Evolutionary conservation across 2,888 invertebrate species (phyloP), one percentile per base, ranked within the genome.

Genomic region (Villa cingulata): DNA sequence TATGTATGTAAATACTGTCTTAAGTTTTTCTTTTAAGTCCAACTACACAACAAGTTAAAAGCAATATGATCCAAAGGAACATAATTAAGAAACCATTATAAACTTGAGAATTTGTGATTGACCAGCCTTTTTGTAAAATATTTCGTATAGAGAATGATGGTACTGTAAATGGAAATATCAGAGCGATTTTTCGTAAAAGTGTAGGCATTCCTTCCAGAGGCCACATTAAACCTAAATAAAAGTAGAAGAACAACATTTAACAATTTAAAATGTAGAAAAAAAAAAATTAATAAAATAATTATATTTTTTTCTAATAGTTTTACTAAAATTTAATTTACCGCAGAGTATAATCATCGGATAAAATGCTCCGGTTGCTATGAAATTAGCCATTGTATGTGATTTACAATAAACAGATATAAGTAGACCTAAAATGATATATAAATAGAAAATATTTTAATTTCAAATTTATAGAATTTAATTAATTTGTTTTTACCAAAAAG

Each of bases 291-390:
- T n/a, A n/a, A n/a, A n/a, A n/a, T n/a, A n/a, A n/a, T n/a, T n/a
- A n/a, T n/a, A n/a, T n/a, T n/a, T n/a, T n/a, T n/a, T n/a, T n/a
- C n/a, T n/a, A n/a, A n/a, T n/a, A n/a, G n/a, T n/a, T n/a, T n/a
- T n/a, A n/a, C n/a, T n/a, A n/a, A n/a, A n/a, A n/a, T n/a, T 23
- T 4, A 23, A 27, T 17, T 17, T 66, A 89, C 91, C 91, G 63
- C 88, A 86, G 7, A 90, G 70, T 52, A 94, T 71, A 53, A 92
- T 78, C 74, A 89, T 82, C 0, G 92, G 91, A 62, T 91, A 92
- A 62, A 92, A 91, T 53, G 85, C 86, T 15, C 92, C 92, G 0
- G 90, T 80, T 1, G 89, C 78, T 14, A 86, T 75, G 63, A 88
- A 89, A 72, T 90, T 87, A 0, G 90, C 83, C 58, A 84, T 74